These are phyloP conservation scores for Barypeithes pellucidus DNA, from an alignment of 2,888 invertebrate genomes.

Conservation along the genomic window DNA sequence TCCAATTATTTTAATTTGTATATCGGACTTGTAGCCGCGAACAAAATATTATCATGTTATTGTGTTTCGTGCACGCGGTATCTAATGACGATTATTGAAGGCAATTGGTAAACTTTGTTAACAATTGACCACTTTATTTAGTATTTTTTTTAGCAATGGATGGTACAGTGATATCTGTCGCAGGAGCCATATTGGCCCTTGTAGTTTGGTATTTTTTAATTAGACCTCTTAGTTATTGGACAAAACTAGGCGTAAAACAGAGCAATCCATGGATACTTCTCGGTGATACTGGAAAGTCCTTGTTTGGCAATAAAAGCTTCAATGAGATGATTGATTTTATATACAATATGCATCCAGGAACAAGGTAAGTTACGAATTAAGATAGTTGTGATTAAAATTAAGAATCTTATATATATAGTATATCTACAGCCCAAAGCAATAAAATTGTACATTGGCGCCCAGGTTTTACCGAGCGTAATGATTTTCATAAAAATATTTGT, in stretches of 20 bases:
- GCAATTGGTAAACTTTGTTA: background rate
- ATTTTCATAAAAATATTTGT: too few species aligned
- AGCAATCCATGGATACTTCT: conserved; percentile 42
- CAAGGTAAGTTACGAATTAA: conserved; percentile 27
- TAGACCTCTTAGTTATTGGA: conserved; percentile 41
- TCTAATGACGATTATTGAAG: too few species aligned
- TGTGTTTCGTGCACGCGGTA: too few species aligned
- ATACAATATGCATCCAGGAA: conserved; percentile 55
- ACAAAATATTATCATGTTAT: too few species aligned
- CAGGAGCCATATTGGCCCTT: background rate
- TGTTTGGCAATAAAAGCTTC: conserved; percentile 43
- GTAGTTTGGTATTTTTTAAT: conserved; percentile 34
- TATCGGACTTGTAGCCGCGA: too few species aligned
- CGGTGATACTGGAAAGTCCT: conserved; percentile 48
- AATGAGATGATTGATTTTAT: conserved; percentile 49
- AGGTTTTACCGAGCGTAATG: too few species aligned
- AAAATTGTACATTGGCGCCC: too few species aligned
- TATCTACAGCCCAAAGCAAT: too few species aligned
- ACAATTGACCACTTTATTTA: background rate
- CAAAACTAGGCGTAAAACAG: conserved; percentile 50
- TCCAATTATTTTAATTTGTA: too few species aligned
- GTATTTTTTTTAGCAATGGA: background rate
- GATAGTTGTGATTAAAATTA: too few species aligned
- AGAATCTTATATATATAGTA: too few species aligned
- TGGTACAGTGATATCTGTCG: background rate